These are phyloP conservation scores for Melinopterus prodromus DNA, from an alignment of 2,888 invertebrate genomes.

Conservation along the genomic window DNA sequence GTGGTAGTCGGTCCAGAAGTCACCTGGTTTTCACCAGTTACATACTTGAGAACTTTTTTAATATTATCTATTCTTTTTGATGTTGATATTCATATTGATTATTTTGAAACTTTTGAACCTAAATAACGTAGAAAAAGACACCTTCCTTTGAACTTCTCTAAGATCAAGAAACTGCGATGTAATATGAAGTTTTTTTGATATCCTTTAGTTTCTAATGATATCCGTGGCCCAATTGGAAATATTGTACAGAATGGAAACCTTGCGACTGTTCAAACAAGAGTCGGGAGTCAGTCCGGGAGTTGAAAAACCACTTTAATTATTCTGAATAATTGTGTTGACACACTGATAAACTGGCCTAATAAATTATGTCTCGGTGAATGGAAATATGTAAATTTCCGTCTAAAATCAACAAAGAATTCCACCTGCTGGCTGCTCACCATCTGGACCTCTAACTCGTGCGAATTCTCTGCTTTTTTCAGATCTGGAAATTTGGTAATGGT, in stretches of 20 bases:
- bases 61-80: too few relatives aligned
- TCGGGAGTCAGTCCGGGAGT: constrained; percentile 17
- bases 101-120: too few relatives aligned
- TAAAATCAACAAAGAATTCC: constrained; percentile 24
- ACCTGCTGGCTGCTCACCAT: neutral
- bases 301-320: constrained; percentile 32
- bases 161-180: neutral
- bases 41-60: too few relatives aligned
- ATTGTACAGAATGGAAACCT: neutral
- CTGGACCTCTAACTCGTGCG: neutral
- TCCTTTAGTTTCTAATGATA: neutral
- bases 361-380: constrained; percentile 22
- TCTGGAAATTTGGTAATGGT: neutral
- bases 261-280: neutral
- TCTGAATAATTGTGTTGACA: constrained; percentile 37
- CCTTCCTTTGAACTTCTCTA: neutral
- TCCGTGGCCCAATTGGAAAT: neutral
- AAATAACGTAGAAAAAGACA: too few relatives aligned
- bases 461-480: neutral
- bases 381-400: constrained; percentile 25
- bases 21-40: too few relatives aligned
- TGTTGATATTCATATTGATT: too few relatives aligned
- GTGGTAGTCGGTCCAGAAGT: too few relatives aligned
- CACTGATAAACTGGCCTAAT: constrained; percentile 30
- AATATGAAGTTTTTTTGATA: too few relatives aligned